Base-by-base conservation (phyloP, 2,888 invertebrate species). In the Strigamia transsilvanica region DNA sequence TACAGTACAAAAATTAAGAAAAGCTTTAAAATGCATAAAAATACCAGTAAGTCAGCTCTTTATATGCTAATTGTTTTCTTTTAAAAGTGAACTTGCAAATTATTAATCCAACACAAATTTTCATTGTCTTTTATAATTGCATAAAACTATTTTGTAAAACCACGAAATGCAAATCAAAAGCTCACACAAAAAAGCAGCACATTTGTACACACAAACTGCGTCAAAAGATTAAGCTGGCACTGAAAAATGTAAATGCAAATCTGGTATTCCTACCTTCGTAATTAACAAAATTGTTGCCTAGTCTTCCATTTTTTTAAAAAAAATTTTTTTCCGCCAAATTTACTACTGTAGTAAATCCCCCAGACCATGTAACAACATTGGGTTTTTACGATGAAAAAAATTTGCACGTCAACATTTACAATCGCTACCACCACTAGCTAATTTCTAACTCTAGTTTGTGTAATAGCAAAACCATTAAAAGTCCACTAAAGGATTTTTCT, bases 231-330 rank as follows among this genome's bases (percentile, higher is more conserved):
- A 73, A 73, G 73, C 73, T 73, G 73, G 73, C 73, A 73, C 73
- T 73, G 73, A 73, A 73, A 46, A 73, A 23, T 73, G 73, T 73
- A 73, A 73, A 73, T 73, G 73, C 73, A 73, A 73, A 73, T 73
- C 73, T 73, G 73, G 73, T 73, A 56, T 73, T 73, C 73, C 73
- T 73, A 73, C 32, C 73, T 27, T 27, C 32, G 13, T 73, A 73
- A 73, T 73, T 32, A 73, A 73, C 27, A 73, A 73, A 73, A 73
- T 73, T 73, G 13, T 27, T 73, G 73, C 32, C 61, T 73, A 73
- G n/a, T 32, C 23, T 73, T 32, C 38, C 2, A 15, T 73, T 27
- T 73, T n/a, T 27, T 27, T 32, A 1, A 1, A 6, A 2, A 27
- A 27, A 27, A 2, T 27, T 27, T 27, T 27, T 27, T 27, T 27